Percentiles rank a stretch among this genome's conserved stretches.
Evolutionary conservation across 2,888 invertebrate species (phyloP).

Genomic region (Chrysolina americana): DNA sequence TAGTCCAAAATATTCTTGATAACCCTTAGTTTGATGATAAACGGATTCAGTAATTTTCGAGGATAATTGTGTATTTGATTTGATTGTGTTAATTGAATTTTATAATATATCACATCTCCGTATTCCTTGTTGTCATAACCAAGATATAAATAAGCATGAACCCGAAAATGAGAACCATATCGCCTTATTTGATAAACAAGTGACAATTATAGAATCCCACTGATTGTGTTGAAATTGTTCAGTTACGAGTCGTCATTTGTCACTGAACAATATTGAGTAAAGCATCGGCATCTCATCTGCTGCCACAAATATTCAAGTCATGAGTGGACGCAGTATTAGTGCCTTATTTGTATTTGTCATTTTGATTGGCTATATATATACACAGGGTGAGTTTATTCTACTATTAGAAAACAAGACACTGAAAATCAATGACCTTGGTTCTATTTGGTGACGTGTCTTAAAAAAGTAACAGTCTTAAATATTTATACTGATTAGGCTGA

Average conservation of each 20-base stretch:
- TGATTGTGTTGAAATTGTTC: neutral
- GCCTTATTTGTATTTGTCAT: neutral
- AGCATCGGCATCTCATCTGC: neutral
- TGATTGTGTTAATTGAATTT: neutral
- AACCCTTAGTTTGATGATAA: neutral
- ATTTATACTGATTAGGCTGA: too few relatives aligned
- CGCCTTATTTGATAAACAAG: neutral
- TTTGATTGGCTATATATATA: neutral
- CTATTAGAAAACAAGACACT: too few relatives aligned
- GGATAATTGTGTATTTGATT: neutral
- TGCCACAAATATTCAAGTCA: neutral
- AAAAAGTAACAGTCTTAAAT: too few relatives aligned
- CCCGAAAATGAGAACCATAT: neutral
- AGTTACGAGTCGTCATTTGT: neutral
- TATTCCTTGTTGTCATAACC: neutral
- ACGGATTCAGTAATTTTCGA: neutral
- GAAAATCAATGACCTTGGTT: too few relatives aligned
- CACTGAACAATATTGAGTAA: neutral
- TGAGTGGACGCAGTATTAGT: neutral
- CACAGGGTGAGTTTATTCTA: neutral
- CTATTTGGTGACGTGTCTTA: too few relatives aligned
- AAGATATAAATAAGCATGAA: neutral
- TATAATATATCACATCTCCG: neutral
- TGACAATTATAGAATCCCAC: neutral
- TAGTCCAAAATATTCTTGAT: neutral